These are phyloP conservation scores for Myanophis thanlyinensis DNA, from an alignment of 2,113 vertebrate species.

Conservation along the genomic window DNA sequence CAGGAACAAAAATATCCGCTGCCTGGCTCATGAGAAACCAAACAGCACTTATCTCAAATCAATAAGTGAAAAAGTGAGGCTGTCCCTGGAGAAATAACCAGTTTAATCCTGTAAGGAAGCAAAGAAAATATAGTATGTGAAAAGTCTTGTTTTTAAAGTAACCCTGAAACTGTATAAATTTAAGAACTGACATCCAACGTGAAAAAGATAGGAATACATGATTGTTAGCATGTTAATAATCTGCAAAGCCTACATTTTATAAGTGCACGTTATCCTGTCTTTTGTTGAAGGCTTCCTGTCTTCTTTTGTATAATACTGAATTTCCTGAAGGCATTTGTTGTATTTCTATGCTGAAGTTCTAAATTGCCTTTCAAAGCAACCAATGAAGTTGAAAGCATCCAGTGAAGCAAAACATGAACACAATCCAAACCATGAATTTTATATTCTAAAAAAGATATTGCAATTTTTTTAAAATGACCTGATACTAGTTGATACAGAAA, in stretches of 20 bases:
- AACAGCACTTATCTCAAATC: slow-evolving; percentile 4
- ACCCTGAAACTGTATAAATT: slow-evolving; percentile 7
- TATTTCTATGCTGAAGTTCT: slow-evolving; percentile 56
- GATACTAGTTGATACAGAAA: slow-evolving; percentile 45
- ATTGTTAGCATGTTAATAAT: slow-evolving; percentile 12
- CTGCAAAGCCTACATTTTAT: slow-evolving; percentile 26
- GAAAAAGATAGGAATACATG: slow-evolving; percentile 3
- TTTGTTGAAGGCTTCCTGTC: slow-evolving; percentile 14
- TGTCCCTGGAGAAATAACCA: slow-evolving; percentile 27
- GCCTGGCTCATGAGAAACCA: background rate
- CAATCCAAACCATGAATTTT: slow-evolving; percentile 39
- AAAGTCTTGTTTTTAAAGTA: slow-evolving; percentile 22
- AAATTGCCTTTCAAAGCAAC: slow-evolving; percentile 44
- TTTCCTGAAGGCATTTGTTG: slow-evolving; percentile 62
- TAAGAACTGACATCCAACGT: slow-evolving; percentile 19
- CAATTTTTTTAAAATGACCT: slow-evolving; percentile 30
- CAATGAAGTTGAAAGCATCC: slow-evolving; percentile 43
- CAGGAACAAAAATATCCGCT: background rate
- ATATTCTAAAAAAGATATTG: slow-evolving; percentile 42
- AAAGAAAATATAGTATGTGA: background rate
- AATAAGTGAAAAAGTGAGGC: slow-evolving; percentile 19
- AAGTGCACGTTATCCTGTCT: slow-evolving; percentile 38
- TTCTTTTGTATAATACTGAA: slow-evolving; percentile 36
- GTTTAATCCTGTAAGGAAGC: slow-evolving; percentile 12
- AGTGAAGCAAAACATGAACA: slow-evolving; percentile 48